phyloP scores from a whole-genome alignment of 2,888 invertebrate genomes.

The Nineta flava region DNA sequence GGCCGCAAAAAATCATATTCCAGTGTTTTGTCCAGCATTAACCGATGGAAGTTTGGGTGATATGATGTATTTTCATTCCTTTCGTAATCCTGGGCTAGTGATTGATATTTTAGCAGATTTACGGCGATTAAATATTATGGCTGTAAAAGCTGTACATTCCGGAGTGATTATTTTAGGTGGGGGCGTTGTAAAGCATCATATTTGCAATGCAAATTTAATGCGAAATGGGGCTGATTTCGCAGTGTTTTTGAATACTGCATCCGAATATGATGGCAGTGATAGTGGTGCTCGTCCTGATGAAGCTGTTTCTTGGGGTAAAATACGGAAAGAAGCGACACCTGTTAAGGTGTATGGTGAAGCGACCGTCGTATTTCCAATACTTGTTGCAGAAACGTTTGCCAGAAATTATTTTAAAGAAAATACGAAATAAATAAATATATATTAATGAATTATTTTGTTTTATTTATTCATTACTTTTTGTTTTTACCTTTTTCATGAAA shows the following conservation, averaged over 20 bases:
- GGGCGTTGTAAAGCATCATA: slow-evolving; percentile 96
- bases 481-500: too few species aligned
- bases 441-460: too few species aligned
- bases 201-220: slow-evolving; percentile 99
- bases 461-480: too few species aligned
- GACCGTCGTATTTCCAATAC: slow-evolving; percentile 79
- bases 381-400: slow-evolving; percentile 94
- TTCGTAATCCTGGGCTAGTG: slow-evolving; percentile 77
- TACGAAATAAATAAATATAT: too few species aligned
- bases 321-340: slow-evolving; percentile 69
- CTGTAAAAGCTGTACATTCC: slow-evolving; percentile 81
- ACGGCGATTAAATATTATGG: slow-evolving; percentile 78
- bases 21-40: slow-evolving; percentile 92
- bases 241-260: slow-evolving; percentile 88
- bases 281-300: slow-evolving; percentile 97
- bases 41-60: slow-evolving; percentile 97
- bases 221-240: slow-evolving; percentile 93
- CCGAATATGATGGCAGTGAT: slow-evolving; percentile 96
- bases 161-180: slow-evolving; percentile 96
- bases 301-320: slow-evolving; percentile 98
- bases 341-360: slow-evolving; percentile 93
- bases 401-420: slow-evolving; percentile 31
- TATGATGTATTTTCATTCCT: slow-evolving; percentile 98
- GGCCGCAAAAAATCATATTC: slow-evolving; percentile 93
- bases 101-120: slow-evolving; percentile 90